Percentiles rank a stretch among this genome's conserved stretches.
These are phyloP conservation scores for Aix galericulata DNA, from an alignment of 2,113 vertebrate species.

Conservation along the genomic window DNA sequence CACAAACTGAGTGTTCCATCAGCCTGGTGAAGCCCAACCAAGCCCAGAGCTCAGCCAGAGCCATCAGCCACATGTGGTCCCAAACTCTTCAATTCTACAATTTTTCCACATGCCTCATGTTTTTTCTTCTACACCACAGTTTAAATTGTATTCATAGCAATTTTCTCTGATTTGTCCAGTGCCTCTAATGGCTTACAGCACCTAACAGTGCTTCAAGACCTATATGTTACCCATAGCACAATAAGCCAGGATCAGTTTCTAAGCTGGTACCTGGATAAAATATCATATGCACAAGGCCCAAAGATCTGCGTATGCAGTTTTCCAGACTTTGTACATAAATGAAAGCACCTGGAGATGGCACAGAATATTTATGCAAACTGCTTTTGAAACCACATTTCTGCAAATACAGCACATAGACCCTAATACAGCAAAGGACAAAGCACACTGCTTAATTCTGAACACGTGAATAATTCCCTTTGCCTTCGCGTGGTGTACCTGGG, in stretches of 20 bases:
- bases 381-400: background rate
- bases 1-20: background rate
- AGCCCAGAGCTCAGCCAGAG: background rate
- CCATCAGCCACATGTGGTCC: rapidly evolving
- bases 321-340: background rate
- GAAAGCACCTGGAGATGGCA: background rate
- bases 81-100: background rate
- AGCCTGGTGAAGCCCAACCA: rapidly evolving
- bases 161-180: background rate
- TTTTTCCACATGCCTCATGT: background rate
- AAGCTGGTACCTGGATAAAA: background rate
- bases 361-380: background rate
- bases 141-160: background rate
- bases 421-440: background rate
- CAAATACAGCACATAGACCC: background rate
- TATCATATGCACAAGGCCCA: background rate
- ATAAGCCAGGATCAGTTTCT: background rate
- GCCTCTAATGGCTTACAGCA: too few species aligned
- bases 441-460: background rate
- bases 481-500: background rate
- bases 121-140: background rate
- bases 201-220: background rate
- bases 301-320: background rate
- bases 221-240: background rate
- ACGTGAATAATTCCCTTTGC: background rate